phyloP scores from a whole-genome alignment of 2,888 invertebrate genomes.

The Yponomeuta malinellus region DNA sequence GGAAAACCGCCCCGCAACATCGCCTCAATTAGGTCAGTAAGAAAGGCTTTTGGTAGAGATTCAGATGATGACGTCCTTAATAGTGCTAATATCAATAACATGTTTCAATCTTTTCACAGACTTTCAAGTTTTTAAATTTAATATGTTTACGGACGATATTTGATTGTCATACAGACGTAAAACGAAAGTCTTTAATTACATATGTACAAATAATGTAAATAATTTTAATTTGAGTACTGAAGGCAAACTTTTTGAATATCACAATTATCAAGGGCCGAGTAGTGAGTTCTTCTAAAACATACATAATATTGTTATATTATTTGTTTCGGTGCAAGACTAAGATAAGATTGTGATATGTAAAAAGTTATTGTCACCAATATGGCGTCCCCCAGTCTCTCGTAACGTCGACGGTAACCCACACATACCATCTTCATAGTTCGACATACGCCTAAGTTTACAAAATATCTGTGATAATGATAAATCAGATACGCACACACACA shows the following conservation, averaged over 20 bases:
- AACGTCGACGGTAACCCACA: slow-evolving; percentile 62
- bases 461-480: slow-evolving; percentile 44
- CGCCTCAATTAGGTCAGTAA: not conserved
- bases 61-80: not conserved
- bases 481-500: slow-evolving; percentile 44
- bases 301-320: not conserved
- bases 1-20: not conserved
- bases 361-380: slow-evolving; percentile 62
- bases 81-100: slow-evolving; percentile 9
- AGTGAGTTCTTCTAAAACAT: not conserved
- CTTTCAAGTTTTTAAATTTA: slow-evolving; percentile 1
- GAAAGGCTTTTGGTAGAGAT: not conserved
- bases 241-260: slow-evolving; percentile 58
- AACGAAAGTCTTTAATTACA: slow-evolving; percentile 58
- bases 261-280: slow-evolving; percentile 29
- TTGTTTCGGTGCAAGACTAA: not conserved
- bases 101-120: slow-evolving; percentile 8
- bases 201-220: slow-evolving; percentile 66
- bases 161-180: slow-evolving; percentile 34
- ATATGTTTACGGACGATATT: slow-evolving; percentile 20
- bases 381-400: slow-evolving; percentile 61
- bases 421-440: slow-evolving; percentile 60
- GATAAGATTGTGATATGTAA: slow-evolving; percentile 46
- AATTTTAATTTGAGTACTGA: slow-evolving; percentile 41
- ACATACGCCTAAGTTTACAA: slow-evolving; percentile 64